Percentiles rank a stretch among this genome's conserved stretches.
phyloP scores from a whole-genome alignment of 2,113 vertebrate genomes.

The Silurus asotus region DNA sequence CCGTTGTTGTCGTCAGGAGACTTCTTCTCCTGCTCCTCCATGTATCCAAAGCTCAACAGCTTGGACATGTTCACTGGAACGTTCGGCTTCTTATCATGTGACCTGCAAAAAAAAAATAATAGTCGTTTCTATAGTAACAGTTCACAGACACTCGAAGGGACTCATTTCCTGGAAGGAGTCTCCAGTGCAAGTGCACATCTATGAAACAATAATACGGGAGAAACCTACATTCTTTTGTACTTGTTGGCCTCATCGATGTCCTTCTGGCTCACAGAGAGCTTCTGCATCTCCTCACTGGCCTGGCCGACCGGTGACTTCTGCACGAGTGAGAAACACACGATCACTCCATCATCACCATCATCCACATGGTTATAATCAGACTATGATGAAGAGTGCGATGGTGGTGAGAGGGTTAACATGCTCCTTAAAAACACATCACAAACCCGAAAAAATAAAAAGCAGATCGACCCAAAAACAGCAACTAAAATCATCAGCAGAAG shows the following conservation, averaged over 20 bases:
- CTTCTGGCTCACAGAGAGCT: slow-evolving; percentile 56
- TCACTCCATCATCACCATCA: neutral
- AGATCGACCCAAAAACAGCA: neutral
- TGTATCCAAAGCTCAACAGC: slow-evolving; percentile 76
- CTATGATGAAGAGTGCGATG: neutral
- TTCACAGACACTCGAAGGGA: neutral
- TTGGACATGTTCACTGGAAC: slow-evolving; percentile 74
- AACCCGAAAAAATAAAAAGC: slow-evolving; percentile 18
- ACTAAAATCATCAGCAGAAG: neutral
- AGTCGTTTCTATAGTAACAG: neutral
- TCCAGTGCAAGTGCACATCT: neutral
- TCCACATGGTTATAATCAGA: neutral
- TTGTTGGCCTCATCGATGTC: slow-evolving; percentile 57
- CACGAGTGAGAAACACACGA: neutral
- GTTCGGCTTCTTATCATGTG: slow-evolving; percentile 66
- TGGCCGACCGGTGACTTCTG: slow-evolving; percentile 61
- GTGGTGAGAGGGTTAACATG: neutral
- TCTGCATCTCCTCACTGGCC: slow-evolving; percentile 52
- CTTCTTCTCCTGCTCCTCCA: slow-evolving; percentile 69
- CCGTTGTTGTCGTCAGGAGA: slow-evolving; percentile 71
- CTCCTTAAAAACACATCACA: neutral
- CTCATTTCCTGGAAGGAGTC: neutral
- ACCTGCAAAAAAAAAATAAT: slow-evolving; percentile 56
- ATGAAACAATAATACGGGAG: no score
- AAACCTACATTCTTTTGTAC: slow-evolving; percentile 72